These are phyloP conservation scores for Melanotus villosus DNA, from an alignment of 2,888 invertebrate species.

Conservation along the genomic window DNA sequence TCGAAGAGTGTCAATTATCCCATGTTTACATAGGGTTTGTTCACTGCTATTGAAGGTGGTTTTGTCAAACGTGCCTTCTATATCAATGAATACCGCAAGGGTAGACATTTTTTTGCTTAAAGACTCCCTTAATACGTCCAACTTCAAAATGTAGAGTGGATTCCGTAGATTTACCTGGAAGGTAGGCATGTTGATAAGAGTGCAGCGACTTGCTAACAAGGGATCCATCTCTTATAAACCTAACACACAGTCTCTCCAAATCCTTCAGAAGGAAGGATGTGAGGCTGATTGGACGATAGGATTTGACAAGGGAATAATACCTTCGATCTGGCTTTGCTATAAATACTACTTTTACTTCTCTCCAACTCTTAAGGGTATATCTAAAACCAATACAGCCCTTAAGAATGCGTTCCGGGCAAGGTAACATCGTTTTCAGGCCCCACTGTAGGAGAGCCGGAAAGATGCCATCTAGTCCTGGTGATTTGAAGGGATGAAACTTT, in stretches of 20 bases:
- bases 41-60: neutral
- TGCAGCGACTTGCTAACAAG: neutral
- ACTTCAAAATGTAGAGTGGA: too few relatives aligned
- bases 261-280: constrained; percentile 49
- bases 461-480: too few relatives aligned
- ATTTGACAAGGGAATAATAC: constrained; percentile 35
- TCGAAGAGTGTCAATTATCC: neutral
- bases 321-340: constrained; percentile 42
- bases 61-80: neutral
- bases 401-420: too few relatives aligned
- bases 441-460: too few relatives aligned
- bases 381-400: too few relatives aligned
- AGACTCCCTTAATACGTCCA: neutral
- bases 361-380: constrained; percentile 11
- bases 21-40: neutral
- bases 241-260: constrained; percentile 46
- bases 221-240: neutral
- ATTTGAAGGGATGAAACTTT: too few relatives aligned
- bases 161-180: too few relatives aligned
- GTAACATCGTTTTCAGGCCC: too few relatives aligned
- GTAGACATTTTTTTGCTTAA: neutral
- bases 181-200: too few relatives aligned
- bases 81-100: neutral
- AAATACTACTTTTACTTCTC: constrained; percentile 28
- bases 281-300: constrained; percentile 48